A percentile compares a stretch with the other conserved stretches of the same genome.
Evolutionary conservation across 2,113 vertebrate species (phyloP).

Genomic region (Oxyruncus cristatus): DNA sequence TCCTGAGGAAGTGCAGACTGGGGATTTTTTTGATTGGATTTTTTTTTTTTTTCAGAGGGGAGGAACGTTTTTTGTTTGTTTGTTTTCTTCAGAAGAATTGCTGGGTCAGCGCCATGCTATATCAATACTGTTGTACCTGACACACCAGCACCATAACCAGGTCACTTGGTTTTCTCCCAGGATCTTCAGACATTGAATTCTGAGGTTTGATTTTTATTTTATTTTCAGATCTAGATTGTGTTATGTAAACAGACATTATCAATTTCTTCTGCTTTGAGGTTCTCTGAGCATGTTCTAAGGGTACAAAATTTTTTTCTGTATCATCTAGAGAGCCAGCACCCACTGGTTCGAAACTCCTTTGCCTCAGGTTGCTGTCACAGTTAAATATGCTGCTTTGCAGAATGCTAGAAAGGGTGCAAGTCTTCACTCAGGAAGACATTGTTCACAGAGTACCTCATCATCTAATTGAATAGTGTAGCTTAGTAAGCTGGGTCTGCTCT

Average conservation of each 20-base stretch:
- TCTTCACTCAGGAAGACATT: neutral
- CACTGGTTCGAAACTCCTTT: neutral
- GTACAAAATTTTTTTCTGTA: neutral
- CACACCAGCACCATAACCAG: no score
- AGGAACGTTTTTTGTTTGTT: no score
- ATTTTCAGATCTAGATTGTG: neutral
- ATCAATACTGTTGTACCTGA: neutral
- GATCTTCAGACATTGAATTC: neutral
- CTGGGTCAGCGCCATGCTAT: rapidly evolving
- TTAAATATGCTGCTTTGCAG: neutral
- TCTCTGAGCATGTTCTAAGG: neutral
- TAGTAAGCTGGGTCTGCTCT: neutral
- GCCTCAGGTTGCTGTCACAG: neutral
- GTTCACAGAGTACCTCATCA: neutral
- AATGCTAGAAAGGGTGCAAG: neutral
- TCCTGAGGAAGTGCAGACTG: neutral
- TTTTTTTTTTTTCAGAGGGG: neutral
- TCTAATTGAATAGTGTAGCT: neutral
- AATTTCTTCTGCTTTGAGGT: neutral
- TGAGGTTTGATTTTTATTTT: neutral
- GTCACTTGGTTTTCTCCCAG: neutral
- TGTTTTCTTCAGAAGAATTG: neutral
- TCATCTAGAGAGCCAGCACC: neutral
- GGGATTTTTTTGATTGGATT: neutral
- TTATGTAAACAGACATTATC: neutral